Percentiles rank a stretch among this genome's conserved stretches.
These are phyloP conservation scores for Lophotis ruficrista DNA, from an alignment of 2,113 vertebrate genomes.

Conservation along the genomic window DNA sequence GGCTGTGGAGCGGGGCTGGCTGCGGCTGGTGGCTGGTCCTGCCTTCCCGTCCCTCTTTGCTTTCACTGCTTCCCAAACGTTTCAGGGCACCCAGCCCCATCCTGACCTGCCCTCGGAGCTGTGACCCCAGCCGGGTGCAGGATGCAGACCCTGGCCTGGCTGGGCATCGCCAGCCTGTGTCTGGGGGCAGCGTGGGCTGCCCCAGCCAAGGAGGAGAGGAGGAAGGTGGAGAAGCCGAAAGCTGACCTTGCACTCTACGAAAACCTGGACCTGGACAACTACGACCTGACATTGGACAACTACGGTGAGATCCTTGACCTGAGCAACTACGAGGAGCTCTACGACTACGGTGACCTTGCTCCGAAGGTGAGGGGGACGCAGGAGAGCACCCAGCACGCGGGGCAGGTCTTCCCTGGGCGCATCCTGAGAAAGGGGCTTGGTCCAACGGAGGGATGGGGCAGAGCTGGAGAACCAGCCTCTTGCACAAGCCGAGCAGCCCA, in stretches of 20 bases:
- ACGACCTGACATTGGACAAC: slow-evolving; percentile 54
- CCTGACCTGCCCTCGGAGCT: rapidly evolving
- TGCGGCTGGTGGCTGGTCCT: rapidly evolving
- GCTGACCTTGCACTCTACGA: not conserved
- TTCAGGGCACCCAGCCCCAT: not conserved
- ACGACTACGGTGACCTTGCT: slow-evolving; percentile 71
- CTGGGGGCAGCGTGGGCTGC: not conserved
- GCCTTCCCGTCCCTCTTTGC: not conserved
- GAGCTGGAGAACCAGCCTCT: not conserved
- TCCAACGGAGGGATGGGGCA: not conserved
- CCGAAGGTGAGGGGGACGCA: slow-evolving; percentile 59
- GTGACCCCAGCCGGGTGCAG: not conserved
- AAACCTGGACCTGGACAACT: slow-evolving; percentile 53
- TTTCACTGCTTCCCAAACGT: rapidly evolving
- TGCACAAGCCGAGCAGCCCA: rapidly evolving
- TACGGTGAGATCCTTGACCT: slow-evolving; percentile 71
- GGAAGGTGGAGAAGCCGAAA: not conserved
- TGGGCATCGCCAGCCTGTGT: slow-evolving; percentile 39
- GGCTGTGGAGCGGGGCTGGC: not conserved
- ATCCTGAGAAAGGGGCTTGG: rapidly evolving
- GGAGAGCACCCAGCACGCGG: rapidly evolving
- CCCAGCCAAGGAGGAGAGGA: not conserved
- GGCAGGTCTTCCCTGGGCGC: not conserved
- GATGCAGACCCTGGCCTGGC: slow-evolving; percentile 38
- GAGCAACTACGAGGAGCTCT: slow-evolving; percentile 73